Evolutionary conservation across 1,140 invertebrate species (phyloP).

Genomic region (Euwallacea fornicatus): DNA sequence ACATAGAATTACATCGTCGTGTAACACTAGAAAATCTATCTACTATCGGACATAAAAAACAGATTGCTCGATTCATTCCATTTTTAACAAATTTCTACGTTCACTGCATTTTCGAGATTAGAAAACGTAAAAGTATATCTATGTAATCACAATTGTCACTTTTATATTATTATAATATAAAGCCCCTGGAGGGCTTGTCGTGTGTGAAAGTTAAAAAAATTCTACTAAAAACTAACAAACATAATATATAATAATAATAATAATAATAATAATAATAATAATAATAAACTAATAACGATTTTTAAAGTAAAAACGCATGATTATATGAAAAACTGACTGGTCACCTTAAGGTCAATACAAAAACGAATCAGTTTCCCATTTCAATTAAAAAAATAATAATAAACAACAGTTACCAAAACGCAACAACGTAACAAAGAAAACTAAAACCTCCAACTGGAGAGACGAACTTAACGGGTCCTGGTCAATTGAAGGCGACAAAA

Average conservation of each 20-base stretch:
- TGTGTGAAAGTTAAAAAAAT: slow-evolving; percentile 45
- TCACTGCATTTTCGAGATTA: slow-evolving; percentile 34
- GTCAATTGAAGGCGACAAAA: slow-evolving; percentile 53
- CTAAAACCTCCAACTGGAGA: slow-evolving; percentile 36
- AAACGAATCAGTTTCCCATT: slow-evolving; percentile 25
- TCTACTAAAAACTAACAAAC: slow-evolving; percentile 55
- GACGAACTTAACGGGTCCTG: slow-evolving; percentile 48
- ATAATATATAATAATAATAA: slow-evolving; percentile 49
- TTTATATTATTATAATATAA: slow-evolving; percentile 14
- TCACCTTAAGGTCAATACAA: slow-evolving; percentile 3
- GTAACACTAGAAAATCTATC: slow-evolving; percentile 38
- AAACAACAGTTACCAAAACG: slow-evolving; percentile 49
- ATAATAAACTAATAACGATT: slow-evolving; percentile 36
- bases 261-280: background rate
- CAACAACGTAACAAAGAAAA: slow-evolving; percentile 53
- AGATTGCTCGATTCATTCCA: slow-evolving; percentile 34
- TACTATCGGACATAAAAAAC: slow-evolving; percentile 37
- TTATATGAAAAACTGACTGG: background rate
- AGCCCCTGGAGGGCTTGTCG: slow-evolving; percentile 41
- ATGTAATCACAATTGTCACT: slow-evolving; percentile 49
- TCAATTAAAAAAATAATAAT: slow-evolving; percentile 19
- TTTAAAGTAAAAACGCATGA: background rate
- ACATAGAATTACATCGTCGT: slow-evolving; percentile 26
- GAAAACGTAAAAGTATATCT: slow-evolving; percentile 46
- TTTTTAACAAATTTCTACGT: slow-evolving; percentile 31